These are phyloP conservation scores for Benitochromis conjunctus DNA, from an alignment of 2,113 vertebrate genomes.

Conservation along the genomic window DNA sequence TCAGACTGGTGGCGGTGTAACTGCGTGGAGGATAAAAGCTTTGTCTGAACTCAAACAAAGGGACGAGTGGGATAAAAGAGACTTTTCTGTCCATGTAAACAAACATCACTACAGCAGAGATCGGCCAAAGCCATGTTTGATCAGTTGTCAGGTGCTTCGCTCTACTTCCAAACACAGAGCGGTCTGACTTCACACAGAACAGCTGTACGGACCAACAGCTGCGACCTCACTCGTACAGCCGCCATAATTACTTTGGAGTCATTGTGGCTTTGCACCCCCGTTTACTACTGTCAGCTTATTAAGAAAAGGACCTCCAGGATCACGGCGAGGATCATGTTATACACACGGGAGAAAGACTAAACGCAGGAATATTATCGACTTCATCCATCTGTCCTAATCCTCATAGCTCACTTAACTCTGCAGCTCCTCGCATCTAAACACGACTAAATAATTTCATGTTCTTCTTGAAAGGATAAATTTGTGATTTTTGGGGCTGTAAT, in stretches of 20 bases:
- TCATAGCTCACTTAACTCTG: background rate
- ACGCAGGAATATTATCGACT: background rate
- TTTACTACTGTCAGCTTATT: constrained; percentile 55
- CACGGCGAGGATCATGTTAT: constrained; percentile 39
- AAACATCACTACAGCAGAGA: background rate
- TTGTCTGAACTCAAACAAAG: background rate
- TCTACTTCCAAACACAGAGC: background rate
- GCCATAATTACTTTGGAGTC: constrained; percentile 52
- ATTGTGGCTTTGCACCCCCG: constrained; percentile 55
- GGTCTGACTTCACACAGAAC: background rate
- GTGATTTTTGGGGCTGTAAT: background rate
- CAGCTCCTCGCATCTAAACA: background rate
- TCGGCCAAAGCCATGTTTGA: background rate
- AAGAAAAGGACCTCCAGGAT: constrained; percentile 48
- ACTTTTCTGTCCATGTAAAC: background rate
- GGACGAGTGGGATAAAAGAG: background rate
- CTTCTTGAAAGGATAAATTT: background rate
- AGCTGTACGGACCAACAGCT: constrained; percentile 53
- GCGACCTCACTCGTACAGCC: constrained; percentile 2
- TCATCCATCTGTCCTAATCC: constrained; percentile 3
- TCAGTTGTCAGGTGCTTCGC: constrained; percentile 8
- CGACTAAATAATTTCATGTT: background rate
- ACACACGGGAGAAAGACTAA: background rate
- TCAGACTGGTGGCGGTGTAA: background rate
- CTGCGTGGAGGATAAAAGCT: background rate